Conservation (phyloP, 2,888 invertebrate genomes). For the Stenichneumon culpator region DNA sequence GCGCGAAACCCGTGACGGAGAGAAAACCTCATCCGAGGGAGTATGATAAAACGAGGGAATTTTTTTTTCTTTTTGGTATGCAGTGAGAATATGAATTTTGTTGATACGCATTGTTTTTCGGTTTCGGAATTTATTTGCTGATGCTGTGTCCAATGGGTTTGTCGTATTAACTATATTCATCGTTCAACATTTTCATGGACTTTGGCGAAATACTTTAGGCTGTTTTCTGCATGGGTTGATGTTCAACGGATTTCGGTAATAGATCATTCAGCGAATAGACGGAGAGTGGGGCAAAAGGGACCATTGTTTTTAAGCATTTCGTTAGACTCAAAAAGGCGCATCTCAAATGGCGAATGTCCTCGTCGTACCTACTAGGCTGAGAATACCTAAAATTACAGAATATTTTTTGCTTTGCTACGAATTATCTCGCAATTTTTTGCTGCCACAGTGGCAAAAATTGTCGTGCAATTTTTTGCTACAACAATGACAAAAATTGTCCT, state of each 20-base stretch:
- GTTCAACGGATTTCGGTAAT: not conserved
- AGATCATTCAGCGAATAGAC: not conserved
- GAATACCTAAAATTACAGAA: too few species aligned
- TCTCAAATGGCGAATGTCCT: not conserved
- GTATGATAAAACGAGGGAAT: slow-evolving; percentile 7
- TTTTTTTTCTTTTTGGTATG: not conserved
- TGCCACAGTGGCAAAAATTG: too few species aligned
- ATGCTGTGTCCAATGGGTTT: not conserved
- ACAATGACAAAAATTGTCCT: too few species aligned
- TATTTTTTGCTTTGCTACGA: too few species aligned
- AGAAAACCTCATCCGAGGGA: not conserved
- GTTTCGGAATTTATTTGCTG: too few species aligned
- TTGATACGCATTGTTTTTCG: not conserved
- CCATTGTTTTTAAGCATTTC: not conserved
- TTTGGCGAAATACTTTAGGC: too few species aligned
- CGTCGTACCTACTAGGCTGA: not conserved
- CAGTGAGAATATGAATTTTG: not conserved
- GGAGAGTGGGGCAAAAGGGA: too few species aligned
- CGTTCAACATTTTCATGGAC: too few species aligned
- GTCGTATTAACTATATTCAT: not conserved
- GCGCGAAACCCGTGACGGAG: slow-evolving; percentile 7
- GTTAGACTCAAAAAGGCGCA: not conserved
- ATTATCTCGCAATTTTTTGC: too few species aligned
- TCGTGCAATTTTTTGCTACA: too few species aligned
- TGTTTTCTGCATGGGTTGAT: not conserved